These are phyloP conservation scores for Pterophyllum scalare DNA, from an alignment of 2,113 vertebrate genomes.

Conservation along the genomic window DNA sequence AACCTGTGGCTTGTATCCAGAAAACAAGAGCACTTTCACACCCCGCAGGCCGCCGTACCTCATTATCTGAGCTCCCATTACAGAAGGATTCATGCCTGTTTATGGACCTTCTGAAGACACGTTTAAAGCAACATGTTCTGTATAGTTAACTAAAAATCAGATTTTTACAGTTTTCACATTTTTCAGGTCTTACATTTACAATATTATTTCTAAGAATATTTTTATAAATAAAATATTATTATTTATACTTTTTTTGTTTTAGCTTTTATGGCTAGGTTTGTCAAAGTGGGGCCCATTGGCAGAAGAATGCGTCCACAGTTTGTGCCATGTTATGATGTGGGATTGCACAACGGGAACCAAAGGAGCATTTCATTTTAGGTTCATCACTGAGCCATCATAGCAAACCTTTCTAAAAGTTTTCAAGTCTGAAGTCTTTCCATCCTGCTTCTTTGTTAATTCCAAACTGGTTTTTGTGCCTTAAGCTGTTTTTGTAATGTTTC, in stretches of 20 bases:
- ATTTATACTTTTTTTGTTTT: neutral
- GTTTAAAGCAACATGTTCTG: neutral
- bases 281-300: neutral
- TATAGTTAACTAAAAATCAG: neutral
- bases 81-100: neutral
- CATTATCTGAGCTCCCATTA: neutral
- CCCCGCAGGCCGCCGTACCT: slow-evolving; percentile 29
- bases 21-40: slow-evolving; percentile 56
- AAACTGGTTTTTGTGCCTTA: too few relatives aligned
- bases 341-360: neutral
- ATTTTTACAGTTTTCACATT: neutral
- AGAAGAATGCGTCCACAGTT: neutral
- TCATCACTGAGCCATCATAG: neutral
- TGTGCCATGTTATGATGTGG: neutral
- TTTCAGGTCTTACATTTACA: neutral
- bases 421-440: too few relatives aligned
- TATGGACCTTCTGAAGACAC: neutral
- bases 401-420: neutral
- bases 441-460: too few relatives aligned
- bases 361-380: neutral
- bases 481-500: too few relatives aligned
- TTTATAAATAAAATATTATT: too few relatives aligned
- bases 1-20: slow-evolving; percentile 46
- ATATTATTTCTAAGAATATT: neutral
- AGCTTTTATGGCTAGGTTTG: neutral